These are phyloP conservation scores for Linepithema humile DNA, from an alignment of 1,140 invertebrate species.

Conservation along the genomic window DNA sequence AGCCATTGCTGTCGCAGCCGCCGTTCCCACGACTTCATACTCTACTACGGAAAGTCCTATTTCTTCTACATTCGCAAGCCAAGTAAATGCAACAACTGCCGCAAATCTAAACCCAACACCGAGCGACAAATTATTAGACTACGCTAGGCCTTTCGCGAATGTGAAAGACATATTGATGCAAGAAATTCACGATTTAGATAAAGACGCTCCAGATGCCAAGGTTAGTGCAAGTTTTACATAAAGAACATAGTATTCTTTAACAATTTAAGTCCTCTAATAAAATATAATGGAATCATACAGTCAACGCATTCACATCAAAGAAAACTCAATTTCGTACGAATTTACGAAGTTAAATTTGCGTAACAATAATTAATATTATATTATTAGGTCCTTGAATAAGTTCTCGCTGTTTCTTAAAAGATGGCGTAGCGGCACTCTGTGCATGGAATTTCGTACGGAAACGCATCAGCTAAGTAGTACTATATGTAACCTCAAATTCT, in stretches of 20 bases:
- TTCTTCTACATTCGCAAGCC: too few relatives aligned
- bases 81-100: background rate
- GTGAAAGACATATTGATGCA: constrained; percentile 72
- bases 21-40: background rate
- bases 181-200: constrained; percentile 74
- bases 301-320: background rate
- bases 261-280: background rate
- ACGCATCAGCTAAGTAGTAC: too few relatives aligned
- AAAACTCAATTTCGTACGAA: background rate
- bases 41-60: background rate
- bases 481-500: too few relatives aligned
- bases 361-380: background rate
- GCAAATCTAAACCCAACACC: background rate
- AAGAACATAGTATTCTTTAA: background rate
- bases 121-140: background rate
- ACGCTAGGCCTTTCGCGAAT: constrained; percentile 18
- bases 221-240: constrained; percentile 46
- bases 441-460: too few relatives aligned
- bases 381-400: too few relatives aligned
- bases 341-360: background rate
- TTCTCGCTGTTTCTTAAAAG: too few relatives aligned
- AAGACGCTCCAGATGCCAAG: constrained; percentile 71
- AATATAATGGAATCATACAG: background rate
- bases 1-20: background rate
- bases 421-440: too few relatives aligned